These are phyloP conservation scores for Phalacrocorax aristotelis DNA, from an alignment of 2,113 vertebrate genomes.

Conservation along the genomic window DNA sequence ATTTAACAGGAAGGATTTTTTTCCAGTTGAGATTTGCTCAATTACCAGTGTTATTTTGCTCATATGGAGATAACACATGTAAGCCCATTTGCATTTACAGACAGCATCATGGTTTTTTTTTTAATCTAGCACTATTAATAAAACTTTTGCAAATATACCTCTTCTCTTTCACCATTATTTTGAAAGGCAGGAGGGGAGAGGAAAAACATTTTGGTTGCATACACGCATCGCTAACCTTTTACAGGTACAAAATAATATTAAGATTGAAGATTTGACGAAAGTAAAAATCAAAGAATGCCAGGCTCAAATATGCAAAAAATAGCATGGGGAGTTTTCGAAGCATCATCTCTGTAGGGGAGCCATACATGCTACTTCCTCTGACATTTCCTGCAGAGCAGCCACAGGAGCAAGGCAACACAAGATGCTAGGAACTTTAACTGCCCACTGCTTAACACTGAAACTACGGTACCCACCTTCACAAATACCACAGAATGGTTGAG, in stretches of 20 bases:
- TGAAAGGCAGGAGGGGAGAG: neutral
- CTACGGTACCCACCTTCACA: neutral
- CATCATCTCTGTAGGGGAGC: neutral
- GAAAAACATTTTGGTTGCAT: neutral
- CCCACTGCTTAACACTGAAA: neutral
- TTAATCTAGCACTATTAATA: neutral
- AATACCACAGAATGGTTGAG: neutral
- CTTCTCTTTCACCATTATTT: neutral
- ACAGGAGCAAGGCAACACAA: neutral
- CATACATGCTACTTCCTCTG: neutral
- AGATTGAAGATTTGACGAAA: neutral
- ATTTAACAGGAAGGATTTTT: neutral
- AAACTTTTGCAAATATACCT: neutral
- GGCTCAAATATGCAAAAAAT: neutral
- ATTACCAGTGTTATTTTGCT: neutral
- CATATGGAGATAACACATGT: accelerated
- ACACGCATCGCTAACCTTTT: neutral
- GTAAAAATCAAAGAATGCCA: neutral
- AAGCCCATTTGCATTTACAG: neutral
- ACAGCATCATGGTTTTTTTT: neutral
- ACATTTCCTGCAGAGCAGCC: neutral
- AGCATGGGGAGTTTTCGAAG: neutral
- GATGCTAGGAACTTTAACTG: neutral
- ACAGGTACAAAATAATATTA: neutral
- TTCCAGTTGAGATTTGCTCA: neutral